These are phyloP conservation scores for Phoxinus dragarum DNA, from an alignment of 2,797 vertebrate genomes.

Conservation along the genomic window DNA sequence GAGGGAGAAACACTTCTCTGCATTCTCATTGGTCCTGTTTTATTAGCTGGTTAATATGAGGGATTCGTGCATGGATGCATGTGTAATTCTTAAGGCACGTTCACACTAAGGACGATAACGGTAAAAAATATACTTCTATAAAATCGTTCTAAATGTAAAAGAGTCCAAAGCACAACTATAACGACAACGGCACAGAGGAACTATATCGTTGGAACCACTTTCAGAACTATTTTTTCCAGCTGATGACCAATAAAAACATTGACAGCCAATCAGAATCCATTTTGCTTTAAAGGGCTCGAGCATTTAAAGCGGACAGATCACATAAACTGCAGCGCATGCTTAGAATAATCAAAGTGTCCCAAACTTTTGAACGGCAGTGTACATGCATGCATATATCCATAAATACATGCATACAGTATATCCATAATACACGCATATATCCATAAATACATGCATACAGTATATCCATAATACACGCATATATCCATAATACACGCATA, in stretches of 20 bases:
- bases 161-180: too few relatives aligned
- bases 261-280: too few relatives aligned
- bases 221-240: not conserved
- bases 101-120: not conserved
- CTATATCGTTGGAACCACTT: not conserved
- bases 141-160: not conserved
- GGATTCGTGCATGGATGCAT: not conserved
- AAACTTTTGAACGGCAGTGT: too few relatives aligned
- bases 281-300: not conserved
- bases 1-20: conserved; percentile 40
- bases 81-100: not conserved
- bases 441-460: too few relatives aligned
- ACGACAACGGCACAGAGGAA: not conserved
- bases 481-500: fast-evolving
- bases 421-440: too few relatives aligned
- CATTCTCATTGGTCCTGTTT: conserved; percentile 33
- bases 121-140: not conserved
- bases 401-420: fast-evolving
- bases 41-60: conserved; percentile 3
- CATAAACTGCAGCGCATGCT: not conserved
- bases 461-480: too few relatives aligned
- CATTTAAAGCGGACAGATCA: not conserved
- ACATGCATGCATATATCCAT: too few relatives aligned
- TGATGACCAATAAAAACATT: not conserved
- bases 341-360: not conserved